Evolutionary conservation across 2,888 invertebrate genomes (phyloP).

Genomic region (Drosophila algonquin): DNA sequence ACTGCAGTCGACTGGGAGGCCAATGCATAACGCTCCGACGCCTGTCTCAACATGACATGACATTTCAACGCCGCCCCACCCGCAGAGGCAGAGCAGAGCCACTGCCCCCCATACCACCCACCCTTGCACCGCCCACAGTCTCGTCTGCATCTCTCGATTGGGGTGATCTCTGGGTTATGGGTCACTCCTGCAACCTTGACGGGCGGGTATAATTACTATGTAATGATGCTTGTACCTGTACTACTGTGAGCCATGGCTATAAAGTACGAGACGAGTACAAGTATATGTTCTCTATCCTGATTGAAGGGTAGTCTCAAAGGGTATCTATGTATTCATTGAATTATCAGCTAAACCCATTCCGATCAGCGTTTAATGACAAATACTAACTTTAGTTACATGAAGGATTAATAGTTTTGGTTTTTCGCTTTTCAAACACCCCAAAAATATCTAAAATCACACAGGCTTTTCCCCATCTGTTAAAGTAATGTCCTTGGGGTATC

Average conservation of each 20-base stretch:
- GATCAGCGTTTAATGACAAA: background rate
- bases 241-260: background rate
- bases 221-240: constrained; percentile 26
- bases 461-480: background rate
- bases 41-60: constrained; percentile 72
- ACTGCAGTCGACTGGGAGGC: background rate
- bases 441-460: too few species aligned
- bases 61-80: constrained; percentile 60
- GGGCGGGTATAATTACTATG: constrained; percentile 46
- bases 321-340: background rate
- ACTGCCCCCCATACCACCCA: background rate
- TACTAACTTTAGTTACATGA: background rate
- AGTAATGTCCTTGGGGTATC: background rate
- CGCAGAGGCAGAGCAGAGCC: constrained; percentile 11
- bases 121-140: background rate
- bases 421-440: too few species aligned
- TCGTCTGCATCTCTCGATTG: background rate
- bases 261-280: too few species aligned
- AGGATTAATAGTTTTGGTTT: too few species aligned
- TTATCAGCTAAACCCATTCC: background rate
- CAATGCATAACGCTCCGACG: constrained; percentile 56
- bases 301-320: too few species aligned
- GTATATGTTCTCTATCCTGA: too few species aligned
- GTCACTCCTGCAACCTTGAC: background rate
- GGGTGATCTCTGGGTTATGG: background rate